Evolutionary conservation across 2,797 vertebrate genomes (phyloP), one percentile per base, ranked within the genome.

Genomic region (Oreochromis grahami): DNA sequence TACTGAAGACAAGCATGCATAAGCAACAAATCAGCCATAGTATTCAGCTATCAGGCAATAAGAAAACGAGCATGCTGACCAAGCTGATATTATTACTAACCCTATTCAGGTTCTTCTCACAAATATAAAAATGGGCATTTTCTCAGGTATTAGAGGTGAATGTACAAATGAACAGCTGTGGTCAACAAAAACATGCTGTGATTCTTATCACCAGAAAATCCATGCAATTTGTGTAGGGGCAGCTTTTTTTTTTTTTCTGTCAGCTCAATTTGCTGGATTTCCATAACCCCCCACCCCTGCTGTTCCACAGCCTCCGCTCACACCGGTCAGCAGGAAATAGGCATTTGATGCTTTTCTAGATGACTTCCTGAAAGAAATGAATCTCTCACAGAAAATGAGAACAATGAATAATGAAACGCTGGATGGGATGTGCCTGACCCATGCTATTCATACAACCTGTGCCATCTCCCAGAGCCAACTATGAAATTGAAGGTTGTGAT

Each of bases 341-440:
- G 90, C 92, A 92, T 96, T 95, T 88, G 90, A 76, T 84, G 91
- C 89, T 93, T 93, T 96, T 94, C 92, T 93, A 95, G 92, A 95
- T 94, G 94, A 95, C 93, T 94, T 92, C 94, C 94, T 94, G 93
- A 94, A 94, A 94, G 89, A 94, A 96, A 95, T 93, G 91, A 94
- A 95, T 94, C 89, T 90, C 91, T 82, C 48, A 24, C 38, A 32
- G 93, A 93, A 93, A 94, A 94, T 94, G 94, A 95, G 93, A 94
- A 94, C 92, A 94, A 96, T 96, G 94, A 95, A 95, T 95, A 94
- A 96, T 95, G 93, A 94, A 94, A 94, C 72, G 84, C 60, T 88
- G 91, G 80, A 93, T 90, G 92, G 90, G 93, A 92, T 89, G 90
- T 89, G 91, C 85, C 92, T 92, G 94, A 93, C 93, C 93, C 89